Conservation (phyloP, 2,113 vertebrate species). For the Maccullochella peelii region DNA sequence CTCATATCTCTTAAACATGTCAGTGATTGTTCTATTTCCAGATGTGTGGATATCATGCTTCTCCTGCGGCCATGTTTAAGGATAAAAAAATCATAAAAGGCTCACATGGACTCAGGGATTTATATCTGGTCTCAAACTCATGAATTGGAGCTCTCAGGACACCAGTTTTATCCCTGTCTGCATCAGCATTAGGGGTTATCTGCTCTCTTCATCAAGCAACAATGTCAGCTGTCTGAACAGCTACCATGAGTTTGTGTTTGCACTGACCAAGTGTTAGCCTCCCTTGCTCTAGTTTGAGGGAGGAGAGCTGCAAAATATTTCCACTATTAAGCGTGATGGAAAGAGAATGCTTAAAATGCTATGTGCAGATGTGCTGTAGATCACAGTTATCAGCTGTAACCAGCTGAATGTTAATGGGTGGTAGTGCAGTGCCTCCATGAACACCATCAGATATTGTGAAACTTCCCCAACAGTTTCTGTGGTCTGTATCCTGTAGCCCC, state of each 20-base stretch:
- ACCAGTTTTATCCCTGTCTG: slow-evolving; percentile 8
- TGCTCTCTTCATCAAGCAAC: slow-evolving; percentile 4
- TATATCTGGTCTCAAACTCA: slow-evolving; percentile 1
- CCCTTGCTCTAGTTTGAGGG: background rate
- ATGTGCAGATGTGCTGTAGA: background rate
- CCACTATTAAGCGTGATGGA: background rate
- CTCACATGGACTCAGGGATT: slow-evolving; percentile 10
- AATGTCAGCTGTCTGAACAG: slow-evolving; percentile 1
- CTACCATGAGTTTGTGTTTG: slow-evolving; percentile 3
- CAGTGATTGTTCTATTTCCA: slow-evolving; percentile 20
- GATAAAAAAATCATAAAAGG: slow-evolving; percentile 23
- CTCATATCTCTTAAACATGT: background rate
- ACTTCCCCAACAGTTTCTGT: background rate
- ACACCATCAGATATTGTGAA: background rate
- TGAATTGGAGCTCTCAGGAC: background rate
- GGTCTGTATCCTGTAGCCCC: background rate
- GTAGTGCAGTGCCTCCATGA: background rate
- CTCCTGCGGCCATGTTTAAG: slow-evolving; percentile 15
- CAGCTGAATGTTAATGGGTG: background rate
- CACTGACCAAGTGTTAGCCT: background rate
- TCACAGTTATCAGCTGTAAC: background rate
- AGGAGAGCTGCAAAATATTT: background rate
- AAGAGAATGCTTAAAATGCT: background rate
- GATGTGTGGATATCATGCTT: background rate
- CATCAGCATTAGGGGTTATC: slow-evolving; percentile 3